Percentiles rank a stretch among this genome's conserved stretches.
These are phyloP conservation scores for Platerodrilus igneus DNA, from an alignment of 2,888 invertebrate genomes.

Conservation along the genomic window DNA sequence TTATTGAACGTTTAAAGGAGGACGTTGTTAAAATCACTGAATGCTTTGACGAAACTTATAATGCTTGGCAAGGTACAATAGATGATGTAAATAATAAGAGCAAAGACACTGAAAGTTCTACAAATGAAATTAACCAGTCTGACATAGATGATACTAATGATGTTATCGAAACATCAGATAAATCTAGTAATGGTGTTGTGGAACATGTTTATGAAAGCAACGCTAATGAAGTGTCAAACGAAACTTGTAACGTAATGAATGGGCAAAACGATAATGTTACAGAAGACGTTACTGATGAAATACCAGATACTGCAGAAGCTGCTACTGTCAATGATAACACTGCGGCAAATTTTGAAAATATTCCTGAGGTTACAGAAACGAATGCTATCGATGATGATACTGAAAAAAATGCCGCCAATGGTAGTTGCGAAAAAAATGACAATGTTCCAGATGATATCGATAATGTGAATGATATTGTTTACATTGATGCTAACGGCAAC, in stretches of 20 bases:
- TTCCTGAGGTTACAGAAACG: no score
- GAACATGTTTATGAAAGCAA: no score
- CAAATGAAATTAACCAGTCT: neutral
- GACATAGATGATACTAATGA: no score
- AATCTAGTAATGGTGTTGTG: no score
- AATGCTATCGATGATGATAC: no score
- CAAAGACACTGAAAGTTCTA: slow-evolving; percentile 1
- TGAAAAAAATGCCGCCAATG: neutral
- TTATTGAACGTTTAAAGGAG: slow-evolving; percentile 23
- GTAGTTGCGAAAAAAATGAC: neutral
- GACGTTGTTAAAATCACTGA: slow-evolving; percentile 21
- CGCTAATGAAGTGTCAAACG: neutral
- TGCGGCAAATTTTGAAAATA: no score
- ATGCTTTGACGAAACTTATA: slow-evolving; percentile 23
- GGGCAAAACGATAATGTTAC: neutral
- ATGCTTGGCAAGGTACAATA: neutral
- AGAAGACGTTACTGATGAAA: no score
- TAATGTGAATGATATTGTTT: no score
- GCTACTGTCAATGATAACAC: no score
- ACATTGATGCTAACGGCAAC: no score
- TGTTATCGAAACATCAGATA: no score
- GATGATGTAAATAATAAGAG: neutral
- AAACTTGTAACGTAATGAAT: neutral
- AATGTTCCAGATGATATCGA: neutral
- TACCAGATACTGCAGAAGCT: no score